Evolutionary conservation across 2,888 invertebrate genomes (phyloP), one percentile per base, ranked within the genome.

Genomic region (Philereme transversata): DNA sequence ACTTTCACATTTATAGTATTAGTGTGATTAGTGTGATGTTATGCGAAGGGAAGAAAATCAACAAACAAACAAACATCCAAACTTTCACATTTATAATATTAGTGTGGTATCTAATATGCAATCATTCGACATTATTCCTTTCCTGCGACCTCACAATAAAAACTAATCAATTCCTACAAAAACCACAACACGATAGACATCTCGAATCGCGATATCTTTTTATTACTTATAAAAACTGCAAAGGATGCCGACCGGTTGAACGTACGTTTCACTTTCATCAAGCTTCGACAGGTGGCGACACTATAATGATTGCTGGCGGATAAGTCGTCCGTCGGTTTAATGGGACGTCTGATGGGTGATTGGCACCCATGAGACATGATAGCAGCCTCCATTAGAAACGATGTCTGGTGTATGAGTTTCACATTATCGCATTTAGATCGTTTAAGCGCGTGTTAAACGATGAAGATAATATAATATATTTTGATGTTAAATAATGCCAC

Each of bases 231-330:
- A 68, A 69, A 65, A 66, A 64, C 63, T 48, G 60, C 59, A 62
- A 66, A 67, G 60, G 57, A 62, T 65, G 58, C 67, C 64, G 71
- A 69, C 71, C 72, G 65, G 70, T 75, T 75, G 73, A 87, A 86
- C 75, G 87, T 84, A 87, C 77, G 75, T 84, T 88, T 88, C 87
- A 88, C 88, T 90, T 88, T 89, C 86, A 71, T 75, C 74, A 68
- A 54, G 44, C 63, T 68, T 71, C 81, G 78, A 77, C 75, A 84
- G 84, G 80, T 83, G 88, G 87, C 84, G 83, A 80, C 84, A 84
- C 83, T 83, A 82, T 11, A 50, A 54, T 58, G 51, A 51, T 59
- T 22, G 79, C 74, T 76, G 76, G 72, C 75, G 73, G 71, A 72
- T 63, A 43, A 44, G 55, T 46, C 45, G 22, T 53, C 9, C 45